Percentiles rank a stretch among this genome's conserved stretches.
Evolutionary conservation across 92 coral and sea anemone genomes (phyloP).

Genomic region (Epizoanthus scotinus): DNA sequence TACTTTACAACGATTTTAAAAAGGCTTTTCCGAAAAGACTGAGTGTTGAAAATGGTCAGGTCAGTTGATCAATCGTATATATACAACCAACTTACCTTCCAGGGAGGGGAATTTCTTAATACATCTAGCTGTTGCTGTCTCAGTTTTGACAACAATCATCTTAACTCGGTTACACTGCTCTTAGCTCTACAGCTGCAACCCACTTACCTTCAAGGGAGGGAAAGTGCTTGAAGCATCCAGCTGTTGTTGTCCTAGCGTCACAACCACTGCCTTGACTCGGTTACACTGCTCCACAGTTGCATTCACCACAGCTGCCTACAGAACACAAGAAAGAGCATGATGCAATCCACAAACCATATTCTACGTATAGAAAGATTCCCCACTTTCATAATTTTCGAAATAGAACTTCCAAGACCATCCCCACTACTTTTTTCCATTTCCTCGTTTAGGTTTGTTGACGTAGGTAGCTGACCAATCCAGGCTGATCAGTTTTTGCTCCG

Average conservation of each 20-base stretch:
- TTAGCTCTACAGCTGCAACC: neutral
- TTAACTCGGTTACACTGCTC: neutral
- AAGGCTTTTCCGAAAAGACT: too few relatives aligned
- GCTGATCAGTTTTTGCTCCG: too few relatives aligned
- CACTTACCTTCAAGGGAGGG: constrained; percentile 61
- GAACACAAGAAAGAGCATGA: neutral
- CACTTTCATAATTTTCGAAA: too few relatives aligned
- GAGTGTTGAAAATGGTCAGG: neutral
- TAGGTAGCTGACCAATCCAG: too few relatives aligned
- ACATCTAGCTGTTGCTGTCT: constrained; percentile 35
- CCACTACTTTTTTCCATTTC: too few relatives aligned
- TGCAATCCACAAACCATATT: neutral
- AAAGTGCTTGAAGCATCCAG: constrained; percentile 48
- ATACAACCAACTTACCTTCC: constrained; percentile 49
- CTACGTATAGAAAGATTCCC: too few relatives aligned
- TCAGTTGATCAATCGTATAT: too few relatives aligned
- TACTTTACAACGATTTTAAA: too few relatives aligned
- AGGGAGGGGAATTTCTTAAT: constrained; percentile 48
- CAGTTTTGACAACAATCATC: constrained; percentile 51
- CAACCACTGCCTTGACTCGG: constrained; percentile 64
- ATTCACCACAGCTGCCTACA: constrained; percentile 67
- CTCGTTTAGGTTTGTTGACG: too few relatives aligned
- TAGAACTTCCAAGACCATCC: too few relatives aligned
- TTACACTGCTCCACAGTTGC: constrained; percentile 71
- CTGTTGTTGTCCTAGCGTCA: constrained; percentile 35